A percentile compares a stretch with the other conserved stretches of the same genome.
Conservation (phyloP, 2,113 vertebrate species). For the Psittacula cyanocephala region DNA sequence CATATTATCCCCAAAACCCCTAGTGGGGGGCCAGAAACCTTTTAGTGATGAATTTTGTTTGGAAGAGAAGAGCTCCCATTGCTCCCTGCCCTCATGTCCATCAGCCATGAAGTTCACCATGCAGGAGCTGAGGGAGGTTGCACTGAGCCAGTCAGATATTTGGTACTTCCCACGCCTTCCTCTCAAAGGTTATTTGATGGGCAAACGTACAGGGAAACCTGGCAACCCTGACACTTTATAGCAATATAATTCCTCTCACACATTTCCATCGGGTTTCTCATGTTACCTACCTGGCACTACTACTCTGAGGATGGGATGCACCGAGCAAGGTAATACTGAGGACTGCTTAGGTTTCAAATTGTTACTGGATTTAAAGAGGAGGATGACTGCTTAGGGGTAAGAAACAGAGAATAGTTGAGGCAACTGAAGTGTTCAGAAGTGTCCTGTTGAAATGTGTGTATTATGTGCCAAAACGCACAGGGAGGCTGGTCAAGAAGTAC, state of each 20-base stretch:
- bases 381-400: background rate
- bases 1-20: background rate
- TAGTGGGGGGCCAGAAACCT: rapidly evolving
- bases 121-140: background rate
- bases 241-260: background rate
- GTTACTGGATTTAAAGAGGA: background rate
- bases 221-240: background rate
- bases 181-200: background rate
- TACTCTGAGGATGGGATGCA: background rate
- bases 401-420: background rate
- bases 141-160: background rate
- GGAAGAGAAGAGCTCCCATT: background rate
- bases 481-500: background rate
- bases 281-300: background rate
- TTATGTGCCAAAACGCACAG: background rate
- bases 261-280: background rate
- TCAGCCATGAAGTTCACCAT: background rate
- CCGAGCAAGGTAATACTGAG: background rate
- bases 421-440: background rate
- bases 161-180: background rate
- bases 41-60: background rate
- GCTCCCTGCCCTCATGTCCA: background rate
- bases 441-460: background rate
- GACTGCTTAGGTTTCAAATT: background rate
- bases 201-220: background rate